Conservation (phyloP, 2,113 vertebrate genomes). For the Oxyruncus cristatus region DNA sequence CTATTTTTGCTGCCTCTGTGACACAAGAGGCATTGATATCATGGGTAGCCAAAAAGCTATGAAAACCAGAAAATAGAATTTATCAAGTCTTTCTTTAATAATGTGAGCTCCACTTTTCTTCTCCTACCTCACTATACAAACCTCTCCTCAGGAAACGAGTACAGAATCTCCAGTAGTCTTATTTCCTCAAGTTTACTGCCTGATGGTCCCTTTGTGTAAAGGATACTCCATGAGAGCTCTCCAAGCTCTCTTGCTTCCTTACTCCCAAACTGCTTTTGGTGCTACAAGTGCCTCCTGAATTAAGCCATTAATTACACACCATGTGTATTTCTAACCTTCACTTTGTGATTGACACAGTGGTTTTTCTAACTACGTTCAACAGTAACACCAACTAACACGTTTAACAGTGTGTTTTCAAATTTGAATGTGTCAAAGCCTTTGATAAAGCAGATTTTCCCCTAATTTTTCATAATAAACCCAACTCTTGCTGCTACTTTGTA, state of each 20-base stretch:
- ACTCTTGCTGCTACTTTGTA: accelerated
- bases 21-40: background rate
- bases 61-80: background rate
- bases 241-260: background rate
- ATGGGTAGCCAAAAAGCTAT: background rate
- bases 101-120: background rate
- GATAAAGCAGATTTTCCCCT: background rate
- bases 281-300: background rate
- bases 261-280: background rate
- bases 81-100: background rate
- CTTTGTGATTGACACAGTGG: background rate
- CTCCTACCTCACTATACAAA: background rate
- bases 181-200: background rate
- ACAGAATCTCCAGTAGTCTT: background rate
- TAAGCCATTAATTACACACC: background rate
- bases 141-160: background rate
- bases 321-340: accelerated
- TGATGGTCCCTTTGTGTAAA: background rate
- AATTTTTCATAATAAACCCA: background rate
- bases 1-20: background rate
- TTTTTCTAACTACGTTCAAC: accelerated
- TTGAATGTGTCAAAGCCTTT: background rate
- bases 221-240: background rate
- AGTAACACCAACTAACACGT: background rate
- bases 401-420: background rate